phyloP scores from a whole-genome alignment of 1,140 invertebrate genomes.

The Anoplophora glabripennis region DNA sequence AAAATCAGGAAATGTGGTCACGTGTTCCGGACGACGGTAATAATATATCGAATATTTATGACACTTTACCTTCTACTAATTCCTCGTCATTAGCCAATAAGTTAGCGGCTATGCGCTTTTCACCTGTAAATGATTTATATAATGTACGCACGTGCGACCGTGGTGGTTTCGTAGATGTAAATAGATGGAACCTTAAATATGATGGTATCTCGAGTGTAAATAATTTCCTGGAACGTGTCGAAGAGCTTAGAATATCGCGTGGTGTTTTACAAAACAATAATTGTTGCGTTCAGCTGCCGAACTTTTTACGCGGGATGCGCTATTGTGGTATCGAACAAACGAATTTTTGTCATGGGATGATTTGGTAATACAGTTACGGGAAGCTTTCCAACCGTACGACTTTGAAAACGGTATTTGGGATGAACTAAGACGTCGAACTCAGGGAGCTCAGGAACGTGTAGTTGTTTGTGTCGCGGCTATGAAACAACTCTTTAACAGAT shows the following conservation, averaged over 20 bases:
- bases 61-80: no score
- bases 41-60: no score
- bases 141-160: no score
- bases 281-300: constrained; percentile 17
- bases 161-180: background rate
- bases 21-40: no score
- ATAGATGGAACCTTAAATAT: constrained; percentile 9
- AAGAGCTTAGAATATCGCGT: constrained; percentile 15
- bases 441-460: constrained; percentile 9
- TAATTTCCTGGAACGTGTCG: constrained; percentile 19
- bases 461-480: background rate
- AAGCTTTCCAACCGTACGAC: constrained; percentile 8
- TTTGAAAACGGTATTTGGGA: constrained; percentile 13
- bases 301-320: constrained; percentile 10
- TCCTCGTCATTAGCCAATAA: no score
- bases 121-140: no score
- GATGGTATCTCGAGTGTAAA: constrained; percentile 2
- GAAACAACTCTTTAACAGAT: constrained; percentile 2
- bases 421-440: constrained; percentile 12
- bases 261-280: constrained; percentile 3
- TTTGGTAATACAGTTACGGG: background rate
- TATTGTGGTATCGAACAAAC: constrained; percentile 19
- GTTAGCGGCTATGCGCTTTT: no score
- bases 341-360: constrained; percentile 5
- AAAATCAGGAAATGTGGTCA: no score